Base-by-base conservation (phyloP, 2,797 vertebrate genomes). In the Hippocampus kuda region DNA sequence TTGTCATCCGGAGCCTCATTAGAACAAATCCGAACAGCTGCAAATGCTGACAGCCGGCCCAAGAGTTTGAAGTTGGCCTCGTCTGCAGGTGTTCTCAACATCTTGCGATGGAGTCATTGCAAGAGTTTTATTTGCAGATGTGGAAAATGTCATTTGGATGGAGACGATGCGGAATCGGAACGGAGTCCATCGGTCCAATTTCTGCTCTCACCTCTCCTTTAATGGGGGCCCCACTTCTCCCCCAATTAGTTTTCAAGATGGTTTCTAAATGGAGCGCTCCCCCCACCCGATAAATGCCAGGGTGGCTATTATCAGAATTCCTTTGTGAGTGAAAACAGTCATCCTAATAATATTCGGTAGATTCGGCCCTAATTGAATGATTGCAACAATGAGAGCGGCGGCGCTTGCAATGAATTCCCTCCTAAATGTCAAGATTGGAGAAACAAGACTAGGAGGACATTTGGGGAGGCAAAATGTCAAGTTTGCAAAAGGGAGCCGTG, bases 191-290 rank as follows among this genome's bases (percentile, higher is more conserved):
- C 76, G 77, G 2, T n/a, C 57, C 61, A 30, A 44, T 68, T 77
- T 13, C 12, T 27, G 13, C 13, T 77, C 75, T 70, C 68, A 54
- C 65, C 66, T 75, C 83, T 86, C 81, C 84, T 85, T 86, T 86
- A 87, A 89, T 87, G 34, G 75, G 83, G 70, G 68, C 80, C 76
- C 84, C 74, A 79, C 72, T 86, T 81, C 76, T 79, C 71, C 68
- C 72, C 91, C 90, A 92, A 92, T 92, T 93, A 92, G 79, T 79
- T 83, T 74, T 76, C 72, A 78, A 84, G 83, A 79, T 79, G 75
- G 77, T 84, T 83, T 91, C 81, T 84, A 84, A 88, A 84, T 75
- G 78, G 79, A 87, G 75, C 77, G 77, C 69, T 78, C 83, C 78
- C 70, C 72, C 56, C 22, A 4, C 70, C 34, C 77, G 75, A 88